A percentile compares a stretch with the other conserved stretches of the same genome.
phyloP scores from a whole-genome alignment of 2,113 vertebrate species.

The Ceyx cyanopectus region DNA sequence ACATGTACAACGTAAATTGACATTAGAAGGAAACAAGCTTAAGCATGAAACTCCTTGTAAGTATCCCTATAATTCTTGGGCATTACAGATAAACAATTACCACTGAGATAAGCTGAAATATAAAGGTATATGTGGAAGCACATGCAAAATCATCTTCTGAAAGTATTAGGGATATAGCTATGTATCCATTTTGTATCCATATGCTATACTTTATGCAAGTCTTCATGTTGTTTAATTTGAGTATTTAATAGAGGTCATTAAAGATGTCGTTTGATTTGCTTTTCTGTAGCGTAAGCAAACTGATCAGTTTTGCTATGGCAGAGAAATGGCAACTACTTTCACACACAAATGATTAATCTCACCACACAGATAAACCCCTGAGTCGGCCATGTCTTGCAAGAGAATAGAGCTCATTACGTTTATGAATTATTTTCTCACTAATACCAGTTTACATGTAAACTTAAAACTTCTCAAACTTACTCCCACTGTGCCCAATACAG shows the following conservation, averaged over 20 bases:
- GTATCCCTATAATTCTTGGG: not conserved
- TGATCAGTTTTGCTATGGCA: not conserved
- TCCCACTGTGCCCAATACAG: not conserved
- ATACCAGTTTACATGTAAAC: slow-evolving; percentile 10
- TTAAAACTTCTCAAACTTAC: slow-evolving; percentile 25
- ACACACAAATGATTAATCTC: not conserved
- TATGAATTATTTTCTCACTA: slow-evolving; percentile 44
- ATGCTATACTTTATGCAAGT: not conserved
- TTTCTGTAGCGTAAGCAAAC: not conserved
- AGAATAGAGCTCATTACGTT: not conserved
- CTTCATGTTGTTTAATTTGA: not conserved
- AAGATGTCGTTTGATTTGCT: fast-evolving
- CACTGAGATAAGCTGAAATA: not conserved
- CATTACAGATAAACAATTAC: not conserved
- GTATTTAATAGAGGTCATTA: not conserved
- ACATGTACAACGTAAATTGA: not conserved
- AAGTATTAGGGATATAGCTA: not conserved
- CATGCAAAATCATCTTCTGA: not conserved
- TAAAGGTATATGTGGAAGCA: not conserved
- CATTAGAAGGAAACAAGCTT: not conserved
- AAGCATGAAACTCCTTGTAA: not conserved
- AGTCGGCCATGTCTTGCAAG: not conserved
- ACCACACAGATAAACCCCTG: not conserved
- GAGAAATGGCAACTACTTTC: not conserved
- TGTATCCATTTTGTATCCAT: not conserved